Evolutionary conservation across 2,888 invertebrate species (phyloP), one percentile per base, ranked within the genome.

Genomic region (Eupithecia inturbata): DNA sequence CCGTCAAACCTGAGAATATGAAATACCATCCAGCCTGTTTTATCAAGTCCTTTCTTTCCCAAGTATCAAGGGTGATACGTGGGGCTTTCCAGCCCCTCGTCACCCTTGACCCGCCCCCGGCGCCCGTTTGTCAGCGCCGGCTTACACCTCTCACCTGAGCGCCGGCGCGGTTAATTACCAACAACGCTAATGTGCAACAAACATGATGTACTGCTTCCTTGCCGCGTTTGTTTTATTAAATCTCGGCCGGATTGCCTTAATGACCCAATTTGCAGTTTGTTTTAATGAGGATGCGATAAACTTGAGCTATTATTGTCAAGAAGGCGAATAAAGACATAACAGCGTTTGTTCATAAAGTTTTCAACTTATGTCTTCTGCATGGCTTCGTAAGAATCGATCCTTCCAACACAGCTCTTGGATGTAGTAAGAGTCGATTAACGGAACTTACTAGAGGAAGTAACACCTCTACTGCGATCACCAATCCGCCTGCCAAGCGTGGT

Each of bases 181-280:
- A 85, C 89, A 87, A 86, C 83, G 88, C 82, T 91, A 90, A 90
- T 89, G 89, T 88, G 87, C 88, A 84, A 85, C 86, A 83, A 86
- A 87, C 85, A 88, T 92, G 93, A 94, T 92, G 85, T 87, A 93
- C 86, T 82, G 90, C 83, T 93, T 93, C 93, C 93, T 87, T 83
- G 86, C 81, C 80, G 79, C 79, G 77, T 82, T 82, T 82, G 81
- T 85, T 81, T 85, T 82, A 84, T 87, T 87, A 83, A 79, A 85
- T 83, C 77, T 74, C 71, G 78, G 66, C 81, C 75, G 76, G 84
- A 81, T 82, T 78, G 80, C 82, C 80, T 78, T 82, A 80, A 78
- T 71, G 81, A 81, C 84, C 84, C 77, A 76, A 77, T 79, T 80
- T 78, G 78, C 80, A 78, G 78, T 79, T 77, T 78, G 57, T 81